phyloP scores from a whole-genome alignment of 2,888 invertebrate genomes.

The Zaprionus lineosus region DNA sequence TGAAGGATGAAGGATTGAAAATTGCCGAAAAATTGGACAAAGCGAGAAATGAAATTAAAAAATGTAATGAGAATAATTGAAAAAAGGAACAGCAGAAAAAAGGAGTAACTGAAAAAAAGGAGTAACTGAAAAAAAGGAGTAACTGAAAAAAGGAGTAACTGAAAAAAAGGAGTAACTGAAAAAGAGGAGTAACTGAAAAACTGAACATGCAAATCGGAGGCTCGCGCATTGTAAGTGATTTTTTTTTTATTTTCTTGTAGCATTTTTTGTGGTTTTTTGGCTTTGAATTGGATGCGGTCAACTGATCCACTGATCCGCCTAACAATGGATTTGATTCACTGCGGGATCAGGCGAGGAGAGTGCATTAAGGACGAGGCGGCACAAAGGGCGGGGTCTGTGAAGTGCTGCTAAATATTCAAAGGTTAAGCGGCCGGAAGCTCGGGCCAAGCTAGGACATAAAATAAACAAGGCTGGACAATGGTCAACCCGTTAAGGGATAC shows the following conservation, averaged over 20 bases:
- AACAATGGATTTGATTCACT: slow-evolving; percentile 43
- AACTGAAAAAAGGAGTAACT: slow-evolving; percentile 53
- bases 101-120: slow-evolving; percentile 18
- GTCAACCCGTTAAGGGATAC: slow-evolving; percentile 36
- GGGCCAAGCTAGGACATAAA: slow-evolving; percentile 45
- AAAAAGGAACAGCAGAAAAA: too few relatives aligned
- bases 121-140: slow-evolving; percentile 6
- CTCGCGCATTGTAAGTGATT: slow-evolving; percentile 18
- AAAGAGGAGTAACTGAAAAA: slow-evolving; percentile 14
- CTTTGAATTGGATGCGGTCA: too few relatives aligned
- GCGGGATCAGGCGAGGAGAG: slow-evolving; percentile 39
- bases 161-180: slow-evolving; percentile 15
- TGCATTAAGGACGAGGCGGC: slow-evolving; percentile 48
- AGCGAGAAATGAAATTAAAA: too few relatives aligned
- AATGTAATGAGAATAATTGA: too few relatives aligned
- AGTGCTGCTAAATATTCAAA: slow-evolving; percentile 64
- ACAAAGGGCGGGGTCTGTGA: slow-evolving; percentile 33
- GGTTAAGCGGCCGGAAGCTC: slow-evolving; percentile 55
- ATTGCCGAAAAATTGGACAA: slow-evolving; percentile 64
- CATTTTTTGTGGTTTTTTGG: slow-evolving; percentile 14
- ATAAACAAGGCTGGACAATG: slow-evolving; percentile 59
- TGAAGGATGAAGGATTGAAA: slow-evolving; percentile 24
- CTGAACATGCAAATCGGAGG: slow-evolving; percentile 53
- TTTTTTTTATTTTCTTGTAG: background rate
- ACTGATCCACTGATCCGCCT: slow-evolving; percentile 74